Percentiles rank a stretch among this genome's conserved stretches.
These are phyloP conservation scores for Semnornis frantzii DNA, from an alignment of 2,113 vertebrate genomes.

Conservation along the genomic window DNA sequence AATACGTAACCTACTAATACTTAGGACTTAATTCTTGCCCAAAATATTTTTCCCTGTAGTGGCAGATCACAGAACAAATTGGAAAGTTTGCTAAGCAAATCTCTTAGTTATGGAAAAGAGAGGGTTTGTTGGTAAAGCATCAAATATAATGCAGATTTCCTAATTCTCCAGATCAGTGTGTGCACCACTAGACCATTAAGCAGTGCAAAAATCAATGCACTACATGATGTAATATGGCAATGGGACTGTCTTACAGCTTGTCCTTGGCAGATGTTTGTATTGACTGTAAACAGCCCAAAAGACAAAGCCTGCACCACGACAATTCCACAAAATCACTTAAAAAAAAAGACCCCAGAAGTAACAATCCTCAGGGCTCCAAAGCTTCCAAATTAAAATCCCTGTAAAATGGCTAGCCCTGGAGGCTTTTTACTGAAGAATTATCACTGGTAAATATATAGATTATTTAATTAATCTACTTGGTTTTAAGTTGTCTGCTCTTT, in stretches of 20 bases:
- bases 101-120: neutral
- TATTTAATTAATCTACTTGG: conserved; percentile 67
- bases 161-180: neutral
- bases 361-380: conserved; percentile 37
- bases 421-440: conserved; percentile 44
- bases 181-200: neutral
- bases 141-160: neutral
- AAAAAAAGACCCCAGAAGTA: neutral
- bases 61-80: neutral
- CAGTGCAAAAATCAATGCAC: neutral
- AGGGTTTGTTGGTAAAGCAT: neutral
- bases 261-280: conserved; percentile 63
- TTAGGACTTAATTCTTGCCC: neutral
- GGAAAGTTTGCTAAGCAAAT: neutral
- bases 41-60: neutral
- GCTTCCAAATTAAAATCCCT: conserved; percentile 55
- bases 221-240: neutral
- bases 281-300: conserved; percentile 50
- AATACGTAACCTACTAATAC: neutral
- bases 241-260: conserved; percentile 4
- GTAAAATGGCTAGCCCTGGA: neutral
- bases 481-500: conserved; percentile 40
- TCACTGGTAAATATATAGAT: conserved; percentile 61
- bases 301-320: conserved; percentile 23
- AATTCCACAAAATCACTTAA: conserved; percentile 48